Conservation (phyloP, 2,113 vertebrate genomes). For the Myrmecobius fasciatus region DNA sequence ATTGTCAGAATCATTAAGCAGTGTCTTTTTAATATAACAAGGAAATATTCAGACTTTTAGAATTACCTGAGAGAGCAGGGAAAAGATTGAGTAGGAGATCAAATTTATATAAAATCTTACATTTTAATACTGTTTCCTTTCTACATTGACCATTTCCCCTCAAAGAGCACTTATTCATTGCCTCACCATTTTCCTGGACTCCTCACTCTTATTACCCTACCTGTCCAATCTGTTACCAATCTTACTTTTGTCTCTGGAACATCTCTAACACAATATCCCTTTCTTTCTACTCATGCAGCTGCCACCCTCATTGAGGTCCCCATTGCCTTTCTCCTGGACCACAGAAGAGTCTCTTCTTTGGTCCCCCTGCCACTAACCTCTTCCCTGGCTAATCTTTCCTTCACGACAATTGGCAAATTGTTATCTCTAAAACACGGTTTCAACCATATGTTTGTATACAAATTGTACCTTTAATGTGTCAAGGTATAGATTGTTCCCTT, state of each 20-base stretch:
- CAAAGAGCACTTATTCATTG: background rate
- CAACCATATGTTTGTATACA: background rate
- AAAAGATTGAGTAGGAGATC: slow-evolving; percentile 28
- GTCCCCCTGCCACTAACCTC: background rate
- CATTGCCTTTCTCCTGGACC: background rate
- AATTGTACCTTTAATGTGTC: background rate
- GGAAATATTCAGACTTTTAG: slow-evolving; percentile 41
- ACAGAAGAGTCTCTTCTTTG: background rate
- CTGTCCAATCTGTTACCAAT: background rate
- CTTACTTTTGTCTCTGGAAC: background rate
- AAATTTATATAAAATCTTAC: slow-evolving; percentile 24
- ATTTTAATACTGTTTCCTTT: background rate
- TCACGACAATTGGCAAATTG: background rate
- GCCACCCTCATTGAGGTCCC: background rate
- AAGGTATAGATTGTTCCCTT: background rate
- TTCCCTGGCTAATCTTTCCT: background rate
- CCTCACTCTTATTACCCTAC: background rate
- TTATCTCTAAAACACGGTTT: background rate
- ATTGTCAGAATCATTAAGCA: slow-evolving; percentile 48
- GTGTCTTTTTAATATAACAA: slow-evolving; percentile 22
- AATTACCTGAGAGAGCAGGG: slow-evolving; percentile 12
- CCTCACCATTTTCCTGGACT: background rate
- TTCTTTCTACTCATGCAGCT: background rate
- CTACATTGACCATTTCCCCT: slow-evolving; percentile 23
- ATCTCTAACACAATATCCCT: background rate